Evolutionary conservation across 53 echinoderm and acorn worm species (phyloP).

Genomic region (Paracentrotus lividus): DNA sequence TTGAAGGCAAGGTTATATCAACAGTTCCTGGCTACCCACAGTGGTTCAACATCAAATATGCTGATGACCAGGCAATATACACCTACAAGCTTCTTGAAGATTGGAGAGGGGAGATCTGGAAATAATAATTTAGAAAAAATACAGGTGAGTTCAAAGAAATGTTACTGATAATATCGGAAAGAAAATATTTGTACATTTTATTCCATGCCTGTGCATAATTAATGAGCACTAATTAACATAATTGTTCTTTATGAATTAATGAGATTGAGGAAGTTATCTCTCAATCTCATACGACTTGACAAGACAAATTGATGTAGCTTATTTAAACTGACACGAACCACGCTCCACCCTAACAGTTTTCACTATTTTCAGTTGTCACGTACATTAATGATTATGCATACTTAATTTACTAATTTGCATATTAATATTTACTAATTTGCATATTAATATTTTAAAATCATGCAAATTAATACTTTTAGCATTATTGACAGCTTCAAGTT

Average conservation of each 20-base stretch:
- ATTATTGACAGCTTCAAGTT: constrained; percentile 11
- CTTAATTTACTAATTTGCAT: neutral
- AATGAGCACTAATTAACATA: constrained; percentile 47
- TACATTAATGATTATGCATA: neutral
- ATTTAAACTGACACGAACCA: neutral
- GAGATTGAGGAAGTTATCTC: constrained; percentile 20
- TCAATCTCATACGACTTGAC: neutral
- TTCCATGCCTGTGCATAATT: constrained; percentile 14
- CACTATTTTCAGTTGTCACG: neutral
- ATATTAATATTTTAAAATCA: constrained; percentile 23
- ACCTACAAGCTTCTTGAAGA: neutral
- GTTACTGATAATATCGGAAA: neutral
- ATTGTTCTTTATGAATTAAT: neutral
- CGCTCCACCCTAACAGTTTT: neutral
- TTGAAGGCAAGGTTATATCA: neutral
- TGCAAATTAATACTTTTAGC: constrained; percentile 43
- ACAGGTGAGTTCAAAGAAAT: neutral
- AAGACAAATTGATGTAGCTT: neutral
- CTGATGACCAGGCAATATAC: neutral
- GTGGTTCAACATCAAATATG: neutral
- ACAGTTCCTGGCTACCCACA: neutral
- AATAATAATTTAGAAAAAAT: neutral
- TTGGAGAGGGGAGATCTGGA: neutral
- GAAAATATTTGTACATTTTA: neutral
- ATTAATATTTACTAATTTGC: constrained; percentile 38